Evolutionary conservation across 1,140 invertebrate genomes (phyloP).

Genomic region (Asbolus verrucosus): DNA sequence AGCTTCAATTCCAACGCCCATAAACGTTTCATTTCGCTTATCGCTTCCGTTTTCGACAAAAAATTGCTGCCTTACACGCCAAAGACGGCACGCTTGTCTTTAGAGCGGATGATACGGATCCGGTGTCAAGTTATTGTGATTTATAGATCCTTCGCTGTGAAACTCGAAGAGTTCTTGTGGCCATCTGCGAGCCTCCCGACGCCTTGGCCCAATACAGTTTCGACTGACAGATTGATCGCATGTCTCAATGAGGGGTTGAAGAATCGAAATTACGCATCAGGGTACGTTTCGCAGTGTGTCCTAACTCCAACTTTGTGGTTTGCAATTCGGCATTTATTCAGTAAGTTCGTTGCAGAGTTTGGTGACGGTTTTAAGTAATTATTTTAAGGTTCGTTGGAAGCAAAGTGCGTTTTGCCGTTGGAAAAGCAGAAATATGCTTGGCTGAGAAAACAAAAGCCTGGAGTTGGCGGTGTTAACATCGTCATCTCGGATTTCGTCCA

Average conservation of each 20-base stretch:
- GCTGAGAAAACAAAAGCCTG: slow-evolving; percentile 68
- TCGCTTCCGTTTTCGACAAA: slow-evolving; percentile 74
- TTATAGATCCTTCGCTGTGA: slow-evolving; percentile 69
- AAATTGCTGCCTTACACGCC: slow-evolving; percentile 73
- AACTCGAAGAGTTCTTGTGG: slow-evolving; percentile 70
- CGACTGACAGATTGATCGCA: slow-evolving; percentile 68
- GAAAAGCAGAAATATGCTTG: slow-evolving; percentile 68
- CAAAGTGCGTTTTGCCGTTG: slow-evolving; percentile 68
- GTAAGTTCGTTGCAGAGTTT: slow-evolving; percentile 45
- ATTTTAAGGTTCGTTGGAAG: slow-evolving; percentile 61
- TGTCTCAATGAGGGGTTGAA: slow-evolving; percentile 72
- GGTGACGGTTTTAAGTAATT: slow-evolving; percentile 3
- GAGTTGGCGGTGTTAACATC: slow-evolving; percentile 68
- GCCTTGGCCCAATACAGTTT: slow-evolving; percentile 84
- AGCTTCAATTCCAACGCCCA: slow-evolving; percentile 75
- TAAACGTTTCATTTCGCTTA: slow-evolving; percentile 69
- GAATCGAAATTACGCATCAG: slow-evolving; percentile 69
- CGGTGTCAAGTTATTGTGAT: slow-evolving; percentile 77
- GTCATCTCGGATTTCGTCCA: slow-evolving; percentile 74
- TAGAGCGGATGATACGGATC: slow-evolving; percentile 71
- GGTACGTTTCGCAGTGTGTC: slow-evolving; percentile 83
- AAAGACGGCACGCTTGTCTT: slow-evolving; percentile 70
- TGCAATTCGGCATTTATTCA: slow-evolving; percentile 66
- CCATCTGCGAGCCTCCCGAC: slow-evolving; percentile 76
- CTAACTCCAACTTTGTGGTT: slow-evolving; percentile 76